These are phyloP conservation scores for Chrysolina americana DNA, from an alignment of 2,888 invertebrate genomes.

Conservation along the genomic window DNA sequence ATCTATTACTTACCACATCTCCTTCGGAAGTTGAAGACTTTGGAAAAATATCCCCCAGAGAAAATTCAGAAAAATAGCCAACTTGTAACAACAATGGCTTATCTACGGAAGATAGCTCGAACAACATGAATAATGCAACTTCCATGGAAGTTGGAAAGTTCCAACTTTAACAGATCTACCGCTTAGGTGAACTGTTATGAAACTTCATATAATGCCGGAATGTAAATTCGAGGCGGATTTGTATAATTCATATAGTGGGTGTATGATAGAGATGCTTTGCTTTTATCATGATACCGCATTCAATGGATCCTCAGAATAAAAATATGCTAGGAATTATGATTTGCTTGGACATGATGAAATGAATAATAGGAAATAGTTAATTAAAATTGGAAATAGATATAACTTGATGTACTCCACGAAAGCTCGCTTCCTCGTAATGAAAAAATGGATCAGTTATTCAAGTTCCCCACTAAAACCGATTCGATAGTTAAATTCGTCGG, in stretches of 20 bases:
- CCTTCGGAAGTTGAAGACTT: conserved; percentile 37
- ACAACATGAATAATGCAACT: conserved; percentile 65
- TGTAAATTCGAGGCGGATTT: conserved; percentile 30
- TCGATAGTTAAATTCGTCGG: too few relatives aligned
- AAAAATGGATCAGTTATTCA: too few relatives aligned
- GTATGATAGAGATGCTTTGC: not conserved
- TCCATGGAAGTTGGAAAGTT: conserved; percentile 56
- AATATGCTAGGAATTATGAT: too few relatives aligned
- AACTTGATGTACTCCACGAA: too few relatives aligned
- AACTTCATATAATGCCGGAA: conserved; percentile 41
- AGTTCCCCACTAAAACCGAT: too few relatives aligned
- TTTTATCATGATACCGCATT: not conserved
- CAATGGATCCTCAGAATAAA: too few relatives aligned
- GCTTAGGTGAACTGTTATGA: conserved; percentile 50
- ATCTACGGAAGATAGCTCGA: conserved; percentile 62
- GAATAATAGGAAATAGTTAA: too few relatives aligned
- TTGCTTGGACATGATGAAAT: too few relatives aligned
- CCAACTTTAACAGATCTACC: conserved; percentile 56
- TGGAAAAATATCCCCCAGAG: conserved; percentile 55
- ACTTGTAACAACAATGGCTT: conserved; percentile 65
- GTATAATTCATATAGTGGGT: conserved; percentile 21
- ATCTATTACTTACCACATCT: conserved; percentile 44
- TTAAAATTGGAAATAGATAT: too few relatives aligned
- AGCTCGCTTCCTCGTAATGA: too few relatives aligned
- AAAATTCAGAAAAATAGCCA: conserved; percentile 58